Percentiles rank a stretch among this genome's conserved stretches.
These are phyloP conservation scores for Bufo bufo DNA, from an alignment of 2,113 vertebrate species.

Conservation along the genomic window DNA sequence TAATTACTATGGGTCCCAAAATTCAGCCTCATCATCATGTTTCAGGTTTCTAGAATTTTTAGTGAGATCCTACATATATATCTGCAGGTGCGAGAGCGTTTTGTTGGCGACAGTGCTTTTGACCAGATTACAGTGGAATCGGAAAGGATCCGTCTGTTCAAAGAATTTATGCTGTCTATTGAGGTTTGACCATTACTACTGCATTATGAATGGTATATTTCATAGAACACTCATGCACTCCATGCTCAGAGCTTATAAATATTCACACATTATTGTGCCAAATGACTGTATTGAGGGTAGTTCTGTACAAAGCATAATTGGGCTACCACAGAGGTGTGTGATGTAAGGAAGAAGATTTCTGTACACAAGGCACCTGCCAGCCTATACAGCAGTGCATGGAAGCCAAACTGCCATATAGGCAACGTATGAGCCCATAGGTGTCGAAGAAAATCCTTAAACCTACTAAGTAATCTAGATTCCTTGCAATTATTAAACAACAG, in stretches of 20 bases:
- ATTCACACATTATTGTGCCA: too few species aligned
- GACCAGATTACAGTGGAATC: conserved; percentile 77
- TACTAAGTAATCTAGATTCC: too few species aligned
- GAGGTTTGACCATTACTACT: conserved; percentile 63
- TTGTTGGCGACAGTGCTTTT: conserved; percentile 73
- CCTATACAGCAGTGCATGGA: too few species aligned
- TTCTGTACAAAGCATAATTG: not conserved
- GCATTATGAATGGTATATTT: not conserved
- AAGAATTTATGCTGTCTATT: conserved; percentile 73
- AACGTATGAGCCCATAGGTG: too few species aligned
- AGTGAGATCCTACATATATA: conserved; percentile 47
- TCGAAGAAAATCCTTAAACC: too few species aligned
- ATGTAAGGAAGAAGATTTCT: not conserved
- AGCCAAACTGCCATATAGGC: too few species aligned
- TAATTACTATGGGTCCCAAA: not conserved
- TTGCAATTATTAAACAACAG: too few species aligned
- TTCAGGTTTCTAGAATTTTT: not conserved
- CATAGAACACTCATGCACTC: not conserved
- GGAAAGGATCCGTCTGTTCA: conserved; percentile 75
- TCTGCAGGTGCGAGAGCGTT: conserved; percentile 73
- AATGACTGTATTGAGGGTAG: not conserved
- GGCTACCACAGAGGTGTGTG: not conserved
- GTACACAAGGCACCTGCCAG: not conserved
- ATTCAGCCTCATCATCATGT: not conserved
- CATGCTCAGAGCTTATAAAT: too few species aligned